A percentile compares a stretch with the other conserved stretches of the same genome.
These are phyloP conservation scores for Volucella inanis DNA, from an alignment of 2,888 invertebrate species.

Conservation along the genomic window DNA sequence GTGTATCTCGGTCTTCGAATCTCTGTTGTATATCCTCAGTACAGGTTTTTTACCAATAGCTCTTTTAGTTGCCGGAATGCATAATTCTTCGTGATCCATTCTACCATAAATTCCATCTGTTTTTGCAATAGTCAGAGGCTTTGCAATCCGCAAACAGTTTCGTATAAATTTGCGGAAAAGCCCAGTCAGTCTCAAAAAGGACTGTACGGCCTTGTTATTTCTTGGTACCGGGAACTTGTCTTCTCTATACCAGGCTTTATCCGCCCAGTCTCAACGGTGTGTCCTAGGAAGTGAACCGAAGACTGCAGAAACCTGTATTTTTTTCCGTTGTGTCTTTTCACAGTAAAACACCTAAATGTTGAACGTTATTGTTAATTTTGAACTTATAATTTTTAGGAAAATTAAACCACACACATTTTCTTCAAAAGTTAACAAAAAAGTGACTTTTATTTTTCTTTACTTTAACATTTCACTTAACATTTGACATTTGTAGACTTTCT, in stretches of 20 bases:
- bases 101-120: conserved; percentile 18
- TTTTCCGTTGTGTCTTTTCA: no score
- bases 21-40: conserved; percentile 46
- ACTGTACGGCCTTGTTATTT: conserved; percentile 22
- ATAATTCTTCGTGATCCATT: conserved; percentile 7
- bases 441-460: no score
- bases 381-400: no score
- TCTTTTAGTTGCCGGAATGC: conserved; percentile 13
- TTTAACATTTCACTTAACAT: no score
- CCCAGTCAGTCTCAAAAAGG: conserved; percentile 16
- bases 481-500: no score
- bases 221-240: conserved; percentile 26
- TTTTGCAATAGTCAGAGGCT: conserved; percentile 10
- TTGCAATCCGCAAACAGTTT: conserved; percentile 9
- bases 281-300: conserved; percentile 13
- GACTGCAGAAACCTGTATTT: conserved; percentile 23
- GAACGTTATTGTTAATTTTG: no score
- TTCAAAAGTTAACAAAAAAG: no score
- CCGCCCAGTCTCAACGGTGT: background rate
- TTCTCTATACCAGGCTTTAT: conserved; percentile 17
- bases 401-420: no score
- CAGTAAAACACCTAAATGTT: no score
- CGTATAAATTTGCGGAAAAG: conserved; percentile 19
- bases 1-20: conserved; percentile 68
- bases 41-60: conserved; percentile 27